Percentiles rank a stretch among this genome's conserved stretches.
Evolutionary conservation across 2,797 vertebrate genomes (phyloP).

Genomic region (Novumbra hubbsi): DNA sequence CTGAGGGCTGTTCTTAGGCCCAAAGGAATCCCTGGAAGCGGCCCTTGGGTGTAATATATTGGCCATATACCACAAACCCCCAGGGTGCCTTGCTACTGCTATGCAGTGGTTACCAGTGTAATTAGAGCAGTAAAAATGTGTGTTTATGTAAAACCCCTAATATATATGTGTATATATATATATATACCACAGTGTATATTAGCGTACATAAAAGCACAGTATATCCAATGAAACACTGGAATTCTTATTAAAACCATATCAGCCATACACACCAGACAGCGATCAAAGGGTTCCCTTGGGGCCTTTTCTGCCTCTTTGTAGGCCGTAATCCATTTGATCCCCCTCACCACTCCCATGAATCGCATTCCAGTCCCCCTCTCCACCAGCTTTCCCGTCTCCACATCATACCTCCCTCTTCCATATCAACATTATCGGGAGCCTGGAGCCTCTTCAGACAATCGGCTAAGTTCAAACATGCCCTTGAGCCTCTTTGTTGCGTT

Average conservation of each 20-base stretch:
- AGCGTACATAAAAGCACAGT: neutral
- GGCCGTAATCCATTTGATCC: conserved; percentile 43
- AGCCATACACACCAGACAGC: conserved; percentile 38
- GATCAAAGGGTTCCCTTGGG: conserved; percentile 27
- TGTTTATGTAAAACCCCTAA: no score
- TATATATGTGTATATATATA: no score
- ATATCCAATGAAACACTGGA: conserved; percentile 1
- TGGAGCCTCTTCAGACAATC: conserved; percentile 30
- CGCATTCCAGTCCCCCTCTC: conserved; percentile 35
- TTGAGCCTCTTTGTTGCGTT: conserved; percentile 34
- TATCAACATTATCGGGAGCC: conserved; percentile 35
- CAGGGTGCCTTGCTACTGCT: no score
- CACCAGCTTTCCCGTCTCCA: neutral
- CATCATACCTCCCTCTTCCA: conserved; percentile 16
- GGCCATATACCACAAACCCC: no score
- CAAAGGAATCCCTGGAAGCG: no score
- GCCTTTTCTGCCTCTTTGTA: conserved; percentile 26
- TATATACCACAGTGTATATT: no score
- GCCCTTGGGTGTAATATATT: no score
- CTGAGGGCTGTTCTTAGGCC: no score
- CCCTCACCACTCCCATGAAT: conserved; percentile 28
- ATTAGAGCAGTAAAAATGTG: no score
- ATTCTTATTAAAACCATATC: conserved; percentile 24
- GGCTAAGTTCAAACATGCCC: conserved; percentile 23
- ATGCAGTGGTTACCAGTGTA: no score